phyloP scores from a whole-genome alignment of 2,888 invertebrate species.

The Drosophila mercatorum region DNA sequence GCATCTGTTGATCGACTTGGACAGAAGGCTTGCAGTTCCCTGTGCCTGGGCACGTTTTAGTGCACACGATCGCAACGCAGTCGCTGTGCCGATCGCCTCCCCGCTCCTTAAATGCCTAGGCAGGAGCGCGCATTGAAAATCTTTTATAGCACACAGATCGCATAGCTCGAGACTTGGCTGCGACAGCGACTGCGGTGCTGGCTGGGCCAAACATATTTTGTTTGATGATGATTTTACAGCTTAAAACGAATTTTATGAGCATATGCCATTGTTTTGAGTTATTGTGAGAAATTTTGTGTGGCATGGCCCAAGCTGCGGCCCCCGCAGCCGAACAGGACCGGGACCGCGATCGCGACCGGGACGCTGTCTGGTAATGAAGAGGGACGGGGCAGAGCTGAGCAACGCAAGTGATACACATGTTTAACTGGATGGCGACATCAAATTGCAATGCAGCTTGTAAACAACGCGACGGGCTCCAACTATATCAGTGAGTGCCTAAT shows the following conservation, averaged over 20 bases:
- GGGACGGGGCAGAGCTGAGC: background rate
- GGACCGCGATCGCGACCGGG: background rate
- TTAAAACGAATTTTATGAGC: conserved; percentile 84
- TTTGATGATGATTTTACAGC: conserved; percentile 84
- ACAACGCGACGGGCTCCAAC: conserved; percentile 37
- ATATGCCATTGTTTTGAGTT: conserved; percentile 82
- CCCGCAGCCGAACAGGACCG: conserved; percentile 12
- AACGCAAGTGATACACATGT: conserved; percentile 81
- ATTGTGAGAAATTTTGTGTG: conserved; percentile 79
- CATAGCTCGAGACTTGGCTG: conserved; percentile 26
- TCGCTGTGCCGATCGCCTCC: conserved; percentile 5
- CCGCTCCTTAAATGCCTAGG: conserved; percentile 15
- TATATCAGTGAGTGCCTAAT: conserved; percentile 49
- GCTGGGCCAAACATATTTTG: conserved; percentile 71
- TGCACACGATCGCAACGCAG: conserved; percentile 56
- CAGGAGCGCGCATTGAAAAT: conserved; percentile 52
- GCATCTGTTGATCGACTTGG: conserved; percentile 55
- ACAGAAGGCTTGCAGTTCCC: conserved; percentile 24
- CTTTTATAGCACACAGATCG: conserved; percentile 65
- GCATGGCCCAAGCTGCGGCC: conserved; percentile 37
- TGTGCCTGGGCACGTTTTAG: conserved; percentile 61
- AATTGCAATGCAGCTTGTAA: conserved; percentile 61
- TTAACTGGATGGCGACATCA: conserved; percentile 81
- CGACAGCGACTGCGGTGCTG: conserved; percentile 18
- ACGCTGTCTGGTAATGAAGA: background rate